Evolutionary conservation across 2,113 vertebrate species (phyloP).

Genomic region (Emydocephalus ijimae): DNA sequence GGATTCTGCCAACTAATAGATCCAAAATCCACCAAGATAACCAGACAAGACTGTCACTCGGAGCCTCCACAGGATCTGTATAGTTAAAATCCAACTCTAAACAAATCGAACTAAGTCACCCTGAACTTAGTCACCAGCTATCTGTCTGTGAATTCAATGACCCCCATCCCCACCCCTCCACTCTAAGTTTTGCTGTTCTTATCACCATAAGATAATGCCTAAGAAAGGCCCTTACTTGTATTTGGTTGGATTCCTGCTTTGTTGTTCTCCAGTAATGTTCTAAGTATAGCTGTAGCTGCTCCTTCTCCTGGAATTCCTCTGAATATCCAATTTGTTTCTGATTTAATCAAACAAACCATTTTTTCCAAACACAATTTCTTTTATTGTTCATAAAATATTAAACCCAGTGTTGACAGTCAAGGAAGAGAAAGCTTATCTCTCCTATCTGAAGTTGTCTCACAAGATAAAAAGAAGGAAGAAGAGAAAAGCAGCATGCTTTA

Average conservation of each 20-base stretch:
- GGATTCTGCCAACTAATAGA: neutral
- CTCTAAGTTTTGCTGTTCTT: neutral
- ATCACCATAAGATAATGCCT: neutral
- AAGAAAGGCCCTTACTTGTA: neutral
- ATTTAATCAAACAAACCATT: neutral
- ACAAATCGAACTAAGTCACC: neutral
- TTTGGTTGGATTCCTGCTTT: neutral
- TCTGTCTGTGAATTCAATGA: neutral
- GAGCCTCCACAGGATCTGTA: neutral
- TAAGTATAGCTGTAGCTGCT: neutral
- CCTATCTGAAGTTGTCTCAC: neutral
- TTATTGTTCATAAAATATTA: neutral
- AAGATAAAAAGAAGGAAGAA: neutral
- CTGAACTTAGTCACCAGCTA: neutral
- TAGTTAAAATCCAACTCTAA: neutral
- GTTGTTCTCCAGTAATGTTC: neutral
- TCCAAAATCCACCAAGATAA: neutral
- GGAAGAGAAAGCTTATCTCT: neutral
- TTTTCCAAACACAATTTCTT: neutral
- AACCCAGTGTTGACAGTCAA: neutral
- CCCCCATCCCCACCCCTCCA: too few species aligned
- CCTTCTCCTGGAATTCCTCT: neutral
- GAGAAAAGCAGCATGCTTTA: neutral
- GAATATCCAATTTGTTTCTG: neutral
- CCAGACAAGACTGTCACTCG: neutral